Conservation (phyloP, 2,888 invertebrate species). For the Belgica antarctica region DNA sequence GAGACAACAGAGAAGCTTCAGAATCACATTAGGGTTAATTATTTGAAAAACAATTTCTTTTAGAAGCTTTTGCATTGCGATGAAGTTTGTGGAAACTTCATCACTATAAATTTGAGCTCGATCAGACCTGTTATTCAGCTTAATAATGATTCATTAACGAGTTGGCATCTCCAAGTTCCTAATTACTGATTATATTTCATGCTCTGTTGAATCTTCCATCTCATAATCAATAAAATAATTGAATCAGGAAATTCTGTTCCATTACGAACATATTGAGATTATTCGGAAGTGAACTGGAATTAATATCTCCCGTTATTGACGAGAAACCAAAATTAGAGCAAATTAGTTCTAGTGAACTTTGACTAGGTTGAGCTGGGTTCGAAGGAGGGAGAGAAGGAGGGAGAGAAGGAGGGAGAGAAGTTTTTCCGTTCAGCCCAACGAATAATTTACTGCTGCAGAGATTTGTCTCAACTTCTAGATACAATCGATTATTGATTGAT, state of each 20-base stretch:
- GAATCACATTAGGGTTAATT: background rate
- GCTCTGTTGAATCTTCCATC: slow-evolving; percentile 4
- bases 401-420: background rate
- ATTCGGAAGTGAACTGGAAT: slow-evolving; percentile 5
- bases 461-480: background rate
- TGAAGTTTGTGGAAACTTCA: background rate
- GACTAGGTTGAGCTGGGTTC: background rate
- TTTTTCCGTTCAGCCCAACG: background rate
- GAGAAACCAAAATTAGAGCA: slow-evolving; percentile 6
- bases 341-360: slow-evolving; percentile 17
- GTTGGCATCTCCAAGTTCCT: slow-evolving; percentile 24
- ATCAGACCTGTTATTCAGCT: no score
- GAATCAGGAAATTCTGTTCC: background rate
- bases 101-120: no score
- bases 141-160: slow-evolving; percentile 37
- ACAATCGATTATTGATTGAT: slow-evolving; percentile 26
- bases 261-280: background rate
- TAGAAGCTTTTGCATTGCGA: background rate
- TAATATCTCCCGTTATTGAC: slow-evolving; percentile 24
- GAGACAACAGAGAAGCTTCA: background rate
- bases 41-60: background rate
- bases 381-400: background rate
- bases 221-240: slow-evolving; percentile 26
- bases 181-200: slow-evolving; percentile 35
- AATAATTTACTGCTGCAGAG: background rate